Evolutionary conservation across 2,888 invertebrate species (phyloP).

Genomic region (Anodontia alba): DNA sequence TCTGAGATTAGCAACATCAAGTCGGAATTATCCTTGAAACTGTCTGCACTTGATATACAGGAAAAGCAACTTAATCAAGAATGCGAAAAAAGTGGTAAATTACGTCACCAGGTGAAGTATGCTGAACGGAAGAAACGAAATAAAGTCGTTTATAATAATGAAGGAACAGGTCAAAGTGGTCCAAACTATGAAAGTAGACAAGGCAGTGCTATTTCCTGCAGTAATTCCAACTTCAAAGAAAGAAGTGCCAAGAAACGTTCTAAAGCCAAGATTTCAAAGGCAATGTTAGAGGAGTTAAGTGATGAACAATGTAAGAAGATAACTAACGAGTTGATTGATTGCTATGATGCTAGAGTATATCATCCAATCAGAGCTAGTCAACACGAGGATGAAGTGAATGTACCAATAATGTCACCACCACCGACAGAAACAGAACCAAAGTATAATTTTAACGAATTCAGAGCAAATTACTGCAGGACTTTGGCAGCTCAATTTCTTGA

Average conservation of each 20-base stretch:
- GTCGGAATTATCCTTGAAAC: neutral
- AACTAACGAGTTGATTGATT: conserved; percentile 11
- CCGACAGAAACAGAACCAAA: conserved; percentile 14
- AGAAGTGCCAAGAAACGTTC: neutral
- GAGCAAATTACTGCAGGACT: neutral
- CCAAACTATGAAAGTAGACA: neutral
- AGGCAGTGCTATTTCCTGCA: neutral
- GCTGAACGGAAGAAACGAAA: neutral
- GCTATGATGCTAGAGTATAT: conserved; percentile 24
- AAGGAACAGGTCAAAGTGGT: neutral
- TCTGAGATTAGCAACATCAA: neutral
- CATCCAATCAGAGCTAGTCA: conserved; percentile 48
- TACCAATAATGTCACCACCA: conserved; percentile 49
- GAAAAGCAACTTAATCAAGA: neutral
- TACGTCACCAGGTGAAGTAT: neutral
- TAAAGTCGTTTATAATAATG: neutral
- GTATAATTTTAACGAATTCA: neutral
- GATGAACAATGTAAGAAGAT: conserved; percentile 9
- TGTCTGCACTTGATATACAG: neutral
- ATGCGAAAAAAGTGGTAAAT: no score
- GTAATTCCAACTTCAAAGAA: neutral
- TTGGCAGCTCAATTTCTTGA: neutral
- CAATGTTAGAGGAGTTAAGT: neutral
- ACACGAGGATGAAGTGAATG: conserved; percentile 30
- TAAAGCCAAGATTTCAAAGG: neutral